These are phyloP conservation scores for Teleiodes luculella DNA, from an alignment of 2,888 invertebrate genomes.

Conservation along the genomic window DNA sequence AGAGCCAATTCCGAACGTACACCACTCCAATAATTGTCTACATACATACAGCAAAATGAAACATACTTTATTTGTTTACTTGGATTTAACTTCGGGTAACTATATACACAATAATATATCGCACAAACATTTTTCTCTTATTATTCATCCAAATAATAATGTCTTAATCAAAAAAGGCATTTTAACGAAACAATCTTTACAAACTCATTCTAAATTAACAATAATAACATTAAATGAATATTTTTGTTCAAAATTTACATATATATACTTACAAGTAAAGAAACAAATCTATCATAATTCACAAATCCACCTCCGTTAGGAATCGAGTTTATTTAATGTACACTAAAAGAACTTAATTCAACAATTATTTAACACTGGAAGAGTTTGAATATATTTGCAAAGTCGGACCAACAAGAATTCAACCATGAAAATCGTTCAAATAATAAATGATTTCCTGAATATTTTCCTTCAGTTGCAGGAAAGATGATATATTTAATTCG, in stretches of 20 bases:
- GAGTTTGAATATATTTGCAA: constrained; percentile 35
- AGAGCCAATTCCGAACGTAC: constrained; percentile 43
- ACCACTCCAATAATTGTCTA: constrained; percentile 45
- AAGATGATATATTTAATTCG: too few relatives aligned
- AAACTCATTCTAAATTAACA: constrained; percentile 48
- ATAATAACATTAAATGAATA: constrained; percentile 43
- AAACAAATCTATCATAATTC: constrained; percentile 46
- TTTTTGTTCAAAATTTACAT: constrained; percentile 72
- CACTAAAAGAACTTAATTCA: constrained; percentile 46
- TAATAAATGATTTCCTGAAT: neutral
- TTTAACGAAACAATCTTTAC: constrained; percentile 59
- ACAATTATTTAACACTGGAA: constrained; percentile 42
- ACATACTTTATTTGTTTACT: constrained; percentile 59
- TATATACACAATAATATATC: constrained; percentile 65
- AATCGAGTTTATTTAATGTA: constrained; percentile 37
- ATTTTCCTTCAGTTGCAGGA: too few relatives aligned
- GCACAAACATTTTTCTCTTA: constrained; percentile 43
- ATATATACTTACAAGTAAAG: constrained; percentile 69
- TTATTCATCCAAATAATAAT: constrained; percentile 32
- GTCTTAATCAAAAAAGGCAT: constrained; percentile 49
- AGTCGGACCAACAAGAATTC: constrained; percentile 1
- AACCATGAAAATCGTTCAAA: neutral
- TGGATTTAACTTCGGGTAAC: constrained; percentile 72
- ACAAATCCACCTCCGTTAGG: constrained; percentile 42
- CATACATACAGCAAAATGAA: constrained; percentile 47